Conservation (phyloP, 2,888 invertebrate species). For the Resseliella maxima region DNA sequence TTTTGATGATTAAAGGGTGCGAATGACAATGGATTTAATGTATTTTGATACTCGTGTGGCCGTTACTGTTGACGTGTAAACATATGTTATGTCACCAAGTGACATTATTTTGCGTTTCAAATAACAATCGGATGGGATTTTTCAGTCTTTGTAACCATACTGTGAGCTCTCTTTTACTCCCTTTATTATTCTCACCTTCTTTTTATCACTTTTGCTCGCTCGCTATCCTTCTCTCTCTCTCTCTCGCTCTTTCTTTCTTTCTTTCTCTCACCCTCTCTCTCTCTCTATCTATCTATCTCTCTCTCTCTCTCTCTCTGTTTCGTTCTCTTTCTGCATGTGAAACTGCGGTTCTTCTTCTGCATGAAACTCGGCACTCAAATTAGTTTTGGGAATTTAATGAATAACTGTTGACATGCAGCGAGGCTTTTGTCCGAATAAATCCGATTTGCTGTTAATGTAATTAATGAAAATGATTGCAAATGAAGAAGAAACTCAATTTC, state of each 20-base stretch:
- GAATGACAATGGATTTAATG: conserved; percentile 2
- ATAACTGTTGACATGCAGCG: background rate
- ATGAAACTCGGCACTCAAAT: background rate
- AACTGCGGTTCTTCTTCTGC: too few species aligned
- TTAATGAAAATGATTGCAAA: conserved; percentile 27
- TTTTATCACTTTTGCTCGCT: too few species aligned
- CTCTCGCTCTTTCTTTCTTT: too few species aligned
- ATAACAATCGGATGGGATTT: background rate
- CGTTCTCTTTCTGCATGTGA: too few species aligned
- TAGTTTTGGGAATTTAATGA: background rate
- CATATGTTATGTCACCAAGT: conserved; percentile 8
- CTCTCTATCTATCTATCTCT: too few species aligned
- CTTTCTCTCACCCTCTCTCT: too few species aligned
- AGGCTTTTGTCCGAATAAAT: background rate
- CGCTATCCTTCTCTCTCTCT: too few species aligned
- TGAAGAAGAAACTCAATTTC: conserved; percentile 6
- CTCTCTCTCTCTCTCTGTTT: too few species aligned
- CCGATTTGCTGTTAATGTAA: conserved; percentile 34
- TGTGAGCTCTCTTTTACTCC: too few species aligned
- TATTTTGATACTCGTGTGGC: conserved; percentile 41
- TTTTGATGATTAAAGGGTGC: conserved; percentile 21
- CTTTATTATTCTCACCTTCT: too few species aligned
- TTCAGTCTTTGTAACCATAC: background rate
- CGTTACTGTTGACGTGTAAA: conserved; percentile 14
- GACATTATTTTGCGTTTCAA: background rate